A percentile compares a stretch with the other conserved stretches of the same genome.
Evolutionary conservation across 2,113 vertebrate genomes (phyloP).

Genomic region (Stegastes partitus): DNA sequence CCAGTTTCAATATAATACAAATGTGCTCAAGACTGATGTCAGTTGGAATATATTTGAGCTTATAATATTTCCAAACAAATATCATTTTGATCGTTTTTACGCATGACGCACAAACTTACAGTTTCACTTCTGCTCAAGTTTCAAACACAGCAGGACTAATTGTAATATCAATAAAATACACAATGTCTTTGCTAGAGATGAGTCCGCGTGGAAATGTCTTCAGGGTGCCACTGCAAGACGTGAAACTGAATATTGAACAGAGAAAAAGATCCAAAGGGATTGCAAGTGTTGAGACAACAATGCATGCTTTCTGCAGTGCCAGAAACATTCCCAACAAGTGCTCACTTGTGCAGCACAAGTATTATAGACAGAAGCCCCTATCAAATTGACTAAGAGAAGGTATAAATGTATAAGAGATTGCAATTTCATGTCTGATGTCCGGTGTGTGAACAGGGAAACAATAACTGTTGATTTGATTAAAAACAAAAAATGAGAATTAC

Average conservation of each 20-base stretch:
- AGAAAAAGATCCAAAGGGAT: constrained; percentile 15
- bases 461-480: background rate
- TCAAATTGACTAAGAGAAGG: constrained; percentile 46
- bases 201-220: background rate
- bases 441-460: background rate
- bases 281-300: constrained; percentile 43
- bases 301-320: constrained; percentile 38
- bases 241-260: constrained; percentile 4
- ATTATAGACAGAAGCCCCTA: constrained; percentile 47
- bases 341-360: constrained; percentile 57
- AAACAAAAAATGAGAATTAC: background rate
- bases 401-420: constrained; percentile 41
- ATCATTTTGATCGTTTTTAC: too few relatives aligned
- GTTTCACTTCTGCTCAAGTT: background rate
- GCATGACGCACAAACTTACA: too few relatives aligned
- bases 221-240: background rate
- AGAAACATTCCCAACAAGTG: constrained; percentile 76
- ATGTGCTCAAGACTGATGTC: too few relatives aligned
- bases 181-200: background rate
- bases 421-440: background rate
- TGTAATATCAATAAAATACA: background rate
- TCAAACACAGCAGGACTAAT: background rate
- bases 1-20: too few relatives aligned
- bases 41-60: too few relatives aligned
- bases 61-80: too few relatives aligned